Base-by-base conservation (phyloP, 2,888 invertebrate genomes). In the Anorthoa munda region DNA sequence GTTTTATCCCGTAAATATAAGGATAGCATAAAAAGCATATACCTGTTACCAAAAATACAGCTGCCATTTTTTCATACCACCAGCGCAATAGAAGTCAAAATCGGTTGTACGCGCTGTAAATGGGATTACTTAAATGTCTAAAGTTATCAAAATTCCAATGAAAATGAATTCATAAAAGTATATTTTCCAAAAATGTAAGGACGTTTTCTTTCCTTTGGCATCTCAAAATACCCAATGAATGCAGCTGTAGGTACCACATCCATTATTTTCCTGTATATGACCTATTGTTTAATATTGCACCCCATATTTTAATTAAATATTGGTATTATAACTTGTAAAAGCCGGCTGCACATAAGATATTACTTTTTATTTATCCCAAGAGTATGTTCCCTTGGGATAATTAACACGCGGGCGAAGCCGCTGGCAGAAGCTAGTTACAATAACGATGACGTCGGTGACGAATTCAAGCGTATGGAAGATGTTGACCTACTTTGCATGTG, bases 231-330 rank as follows among this genome's bases (percentile, higher is more conserved):
- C 26, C 31, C 26, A 31, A 31, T 51, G 15, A 23, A 46, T 56
- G 4, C 39, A 59, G 13, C n/a, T 55, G 31, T n/a, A n/a, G n/a
- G n/a, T 17, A 50, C 13, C 26, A 45, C 21, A 61, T 56, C n/a
- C 0, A 56, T 51, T 51, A 4, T 15, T 51, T 66, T 48, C 12
- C 13, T 59, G 17, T 65, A 9, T 21, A n/a, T 4, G 2, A 31
- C 4, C 21, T 31, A 59, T 53, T 39, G 50, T 13, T 39, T 61
- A 55, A 31, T 66, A 76, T 66, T 77, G 68, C 77, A 77, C 59
- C 48, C 48, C 21, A 21, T 50, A 74, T 75, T 51, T 67, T 75
- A 3, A 21, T 48, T 39, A 31, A 75, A 75, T 48, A 59, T 53
- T 64, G 15, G 5, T 12, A 55, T 21, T 23, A 73, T 46, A 48